A percentile compares a stretch with the other conserved stretches of the same genome.
Conservation (phyloP, 2,797 vertebrate genomes). For the Hephaestus fuliginosus region DNA sequence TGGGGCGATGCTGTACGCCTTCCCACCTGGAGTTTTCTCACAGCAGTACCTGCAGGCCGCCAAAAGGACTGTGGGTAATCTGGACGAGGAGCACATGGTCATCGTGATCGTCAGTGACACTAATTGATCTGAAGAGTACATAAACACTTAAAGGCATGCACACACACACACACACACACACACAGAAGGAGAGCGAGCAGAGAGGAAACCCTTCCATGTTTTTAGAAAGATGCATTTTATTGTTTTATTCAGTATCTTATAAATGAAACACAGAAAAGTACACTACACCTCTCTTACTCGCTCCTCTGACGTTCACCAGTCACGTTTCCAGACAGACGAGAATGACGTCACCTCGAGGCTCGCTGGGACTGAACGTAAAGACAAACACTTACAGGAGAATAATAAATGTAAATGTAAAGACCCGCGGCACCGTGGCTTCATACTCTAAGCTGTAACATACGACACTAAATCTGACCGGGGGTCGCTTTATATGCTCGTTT, state of each 20-base stretch:
- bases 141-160: slow-evolving; percentile 8
- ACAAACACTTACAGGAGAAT: slow-evolving; percentile 29
- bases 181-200: neutral
- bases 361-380: neutral
- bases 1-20: slow-evolving; percentile 97
- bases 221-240: slow-evolving; percentile 46
- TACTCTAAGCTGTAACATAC: slow-evolving; percentile 48
- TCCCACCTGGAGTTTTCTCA: slow-evolving; percentile 97
- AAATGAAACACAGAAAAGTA: slow-evolving; percentile 29
- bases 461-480: slow-evolving; percentile 58
- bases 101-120: slow-evolving; percentile 95
- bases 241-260: slow-evolving; percentile 36
- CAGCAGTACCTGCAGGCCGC: slow-evolving; percentile 96
- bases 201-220: slow-evolving; percentile 24
- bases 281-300: slow-evolving; percentile 42
- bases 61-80: slow-evolving; percentile 92
- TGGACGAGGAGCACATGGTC: slow-evolving; percentile 98
- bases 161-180: slow-evolving; percentile 14
- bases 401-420: neutral
- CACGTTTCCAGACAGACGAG: neutral
- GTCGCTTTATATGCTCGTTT: slow-evolving; percentile 35
- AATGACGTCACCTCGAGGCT: rapidly evolving
- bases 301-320: neutral
- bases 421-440: slow-evolving; percentile 16
- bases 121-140: slow-evolving; percentile 62